A percentile compares a stretch with the other conserved stretches of the same genome.
Conservation (phyloP, 2,888 invertebrate species). For the Limnephilus marmoratus region DNA sequence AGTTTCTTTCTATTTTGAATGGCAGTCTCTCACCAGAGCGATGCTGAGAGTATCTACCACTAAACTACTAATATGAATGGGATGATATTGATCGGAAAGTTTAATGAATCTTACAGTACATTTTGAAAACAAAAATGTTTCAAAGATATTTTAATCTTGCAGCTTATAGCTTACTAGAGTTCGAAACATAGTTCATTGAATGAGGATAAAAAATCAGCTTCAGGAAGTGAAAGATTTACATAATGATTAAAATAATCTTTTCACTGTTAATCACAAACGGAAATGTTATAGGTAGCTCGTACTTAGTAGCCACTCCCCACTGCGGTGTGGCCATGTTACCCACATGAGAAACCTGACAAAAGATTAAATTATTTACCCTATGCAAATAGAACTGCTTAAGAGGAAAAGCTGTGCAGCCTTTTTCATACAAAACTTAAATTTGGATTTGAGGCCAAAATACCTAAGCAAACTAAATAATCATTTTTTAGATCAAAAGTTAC, state of each 20-base stretch:
- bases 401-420: too few relatives aligned
- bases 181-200: not conserved
- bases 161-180: not conserved
- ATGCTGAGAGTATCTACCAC: too few relatives aligned
- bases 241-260: constrained; percentile 1
- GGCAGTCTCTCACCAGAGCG: too few relatives aligned
- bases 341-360: not conserved
- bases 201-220: not conserved
- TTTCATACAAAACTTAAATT: too few relatives aligned
- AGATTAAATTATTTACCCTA: not conserved
- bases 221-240: not conserved
- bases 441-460: too few relatives aligned
- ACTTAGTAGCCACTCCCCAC: not conserved
- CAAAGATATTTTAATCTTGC: not conserved
- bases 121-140: not conserved
- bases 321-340: not conserved
- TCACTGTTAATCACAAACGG: not conserved
- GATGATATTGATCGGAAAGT: too few relatives aligned
- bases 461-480: too few relatives aligned
- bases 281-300: not conserved
- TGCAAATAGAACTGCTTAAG: not conserved
- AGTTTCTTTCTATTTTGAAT: too few relatives aligned
- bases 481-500: too few relatives aligned
- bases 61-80: too few relatives aligned
- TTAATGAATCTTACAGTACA: not conserved